Conservation (phyloP, 2,113 vertebrate species). For the Trematocara zebra region DNA sequence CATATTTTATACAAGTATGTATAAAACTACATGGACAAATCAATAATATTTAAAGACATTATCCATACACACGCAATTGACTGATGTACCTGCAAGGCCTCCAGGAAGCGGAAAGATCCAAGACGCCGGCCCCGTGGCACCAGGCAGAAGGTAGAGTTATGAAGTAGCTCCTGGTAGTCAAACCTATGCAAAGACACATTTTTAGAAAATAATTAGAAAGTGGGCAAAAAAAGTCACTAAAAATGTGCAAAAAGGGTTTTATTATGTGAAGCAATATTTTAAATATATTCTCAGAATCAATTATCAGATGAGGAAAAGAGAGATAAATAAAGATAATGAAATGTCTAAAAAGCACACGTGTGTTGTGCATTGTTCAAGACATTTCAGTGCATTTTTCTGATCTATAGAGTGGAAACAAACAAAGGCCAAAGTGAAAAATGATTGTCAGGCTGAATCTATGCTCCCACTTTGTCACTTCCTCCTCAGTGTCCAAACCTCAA, state of each 20-base stretch:
- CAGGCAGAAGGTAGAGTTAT: slow-evolving; percentile 92
- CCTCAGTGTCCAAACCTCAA: neutral
- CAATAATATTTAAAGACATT: neutral
- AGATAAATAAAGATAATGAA: neutral
- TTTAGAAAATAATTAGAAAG: neutral
- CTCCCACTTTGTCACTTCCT: neutral
- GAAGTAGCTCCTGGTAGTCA: slow-evolving; percentile 78
- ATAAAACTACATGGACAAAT: neutral
- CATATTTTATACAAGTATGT: neutral
- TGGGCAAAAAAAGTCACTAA: neutral
- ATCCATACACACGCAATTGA: neutral
- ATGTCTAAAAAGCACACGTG: neutral
- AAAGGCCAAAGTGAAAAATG: neutral
- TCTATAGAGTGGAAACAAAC: neutral
- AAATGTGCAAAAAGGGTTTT: neutral
- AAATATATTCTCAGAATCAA: neutral
- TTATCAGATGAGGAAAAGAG: neutral
- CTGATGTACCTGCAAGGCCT: slow-evolving; percentile 81
- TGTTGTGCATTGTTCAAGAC: neutral
- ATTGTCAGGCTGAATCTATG: neutral
- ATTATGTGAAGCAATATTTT: neutral
- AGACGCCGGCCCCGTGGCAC: slow-evolving; percentile 80
- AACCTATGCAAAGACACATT: slow-evolving; percentile 69
- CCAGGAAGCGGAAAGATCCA: slow-evolving; percentile 83
- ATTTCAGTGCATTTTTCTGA: neutral